Evolutionary conservation across 2,888 invertebrate species (phyloP).

Genomic region (Pediacus dermestoides): DNA sequence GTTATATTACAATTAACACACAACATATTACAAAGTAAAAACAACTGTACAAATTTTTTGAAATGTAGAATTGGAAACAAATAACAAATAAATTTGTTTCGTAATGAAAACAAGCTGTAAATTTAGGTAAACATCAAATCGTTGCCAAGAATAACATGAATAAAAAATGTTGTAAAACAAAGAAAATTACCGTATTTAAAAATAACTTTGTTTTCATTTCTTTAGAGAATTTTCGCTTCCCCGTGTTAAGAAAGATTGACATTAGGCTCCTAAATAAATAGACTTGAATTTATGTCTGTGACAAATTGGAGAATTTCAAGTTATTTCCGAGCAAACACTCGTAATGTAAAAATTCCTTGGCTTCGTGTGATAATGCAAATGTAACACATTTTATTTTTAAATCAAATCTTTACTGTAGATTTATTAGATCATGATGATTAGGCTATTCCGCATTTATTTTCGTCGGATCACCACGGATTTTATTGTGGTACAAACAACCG

Average conservation of each 20-base stretch:
- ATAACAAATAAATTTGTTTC: no score
- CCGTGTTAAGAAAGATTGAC: conserved; percentile 30
- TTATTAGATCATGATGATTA: no score
- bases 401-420: no score
- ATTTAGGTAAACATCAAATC: neutral
- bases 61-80: no score
- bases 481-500: no score
- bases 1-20: no score
- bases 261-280: conserved; percentile 33
- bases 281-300: conserved; percentile 31
- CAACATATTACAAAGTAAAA: no score
- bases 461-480: no score
- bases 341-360: conserved; percentile 20
- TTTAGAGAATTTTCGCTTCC: conserved; percentile 24
- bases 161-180: neutral
- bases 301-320: conserved; percentile 32
- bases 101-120: neutral
- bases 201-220: conserved; percentile 25
- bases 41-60: no score
- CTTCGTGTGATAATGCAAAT: conserved; percentile 16
- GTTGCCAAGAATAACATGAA: conserved; percentile 2
- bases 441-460: no score
- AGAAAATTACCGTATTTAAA: conserved; percentile 22
- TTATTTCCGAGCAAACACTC: conserved; percentile 27
- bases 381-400: conserved; percentile 11